Base-by-base conservation (phyloP, 1,140 invertebrate genomes). In the Cryptotermes secundus region DNA sequence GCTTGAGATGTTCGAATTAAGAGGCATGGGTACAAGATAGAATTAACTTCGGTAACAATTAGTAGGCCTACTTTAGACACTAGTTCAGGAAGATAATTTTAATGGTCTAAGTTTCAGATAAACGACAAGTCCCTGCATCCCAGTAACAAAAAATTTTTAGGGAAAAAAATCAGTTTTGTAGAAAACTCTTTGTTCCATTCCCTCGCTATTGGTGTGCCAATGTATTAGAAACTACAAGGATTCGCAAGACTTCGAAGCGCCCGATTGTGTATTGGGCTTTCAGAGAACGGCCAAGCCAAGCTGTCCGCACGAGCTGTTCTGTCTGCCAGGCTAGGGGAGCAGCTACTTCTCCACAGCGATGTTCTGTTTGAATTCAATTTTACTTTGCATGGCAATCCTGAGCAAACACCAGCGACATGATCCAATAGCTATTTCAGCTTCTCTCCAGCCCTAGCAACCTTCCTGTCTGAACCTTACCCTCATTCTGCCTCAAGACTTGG, bases 371-470 rank as follows among this genome's bases (percentile, higher is more conserved):
- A 34, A 80, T 80, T 80, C 80, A 80, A 80, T 80, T 80, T 80
- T 80, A 80, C 80, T 80, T 80, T 80, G 80, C 80, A 80, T 80
- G 80, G 34, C 80, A 80, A 80, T 80, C 80, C 80, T 80, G 80
- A 35, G 80, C 80, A 80, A 80, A 80, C 80, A 80, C 26, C 59
- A 31, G 59, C 59, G 26, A 72, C 59, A 72, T 72, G 59, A 72
- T 72, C 59, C 59, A 31, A 31, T 72, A 72, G 59, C 59, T 72
- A n/a, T 72, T 72, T 14, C 59, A 72, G 26, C n/a, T 72, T 31
- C 59, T 31, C 59, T 31, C 59, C 2, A 72, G 26, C 59, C 59
- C 31, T 31, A 31, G 59, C 59, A 72, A 31, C 59, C n/a, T 72
- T 72, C 59, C 59, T 31, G 59, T 72, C n/a, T 72, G 59, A 72